A percentile compares a stretch with the other conserved stretches of the same genome.
Conservation (phyloP, 1,140 invertebrate genomes). For the Drosophila punjabiensis region DNA sequence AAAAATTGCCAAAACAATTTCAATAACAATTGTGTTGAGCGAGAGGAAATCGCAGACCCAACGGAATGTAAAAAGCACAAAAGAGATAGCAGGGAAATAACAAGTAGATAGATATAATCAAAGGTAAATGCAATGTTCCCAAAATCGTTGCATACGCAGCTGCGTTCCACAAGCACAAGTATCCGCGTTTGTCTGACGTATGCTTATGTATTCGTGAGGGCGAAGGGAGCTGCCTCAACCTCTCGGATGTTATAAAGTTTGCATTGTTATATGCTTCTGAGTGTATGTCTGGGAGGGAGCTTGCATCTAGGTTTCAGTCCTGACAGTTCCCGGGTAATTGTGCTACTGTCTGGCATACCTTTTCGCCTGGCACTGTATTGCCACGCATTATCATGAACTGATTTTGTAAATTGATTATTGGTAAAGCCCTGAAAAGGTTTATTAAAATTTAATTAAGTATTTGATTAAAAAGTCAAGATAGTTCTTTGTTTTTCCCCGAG, state of each 20-base stretch:
- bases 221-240: neutral
- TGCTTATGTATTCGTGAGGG: slow-evolving; percentile 19
- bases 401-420: neutral
- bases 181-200: slow-evolving; percentile 30
- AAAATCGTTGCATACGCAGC: slow-evolving; percentile 72
- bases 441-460: neutral
- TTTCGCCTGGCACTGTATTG: neutral
- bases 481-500: neutral
- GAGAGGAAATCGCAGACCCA: slow-evolving; percentile 50
- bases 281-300: slow-evolving; percentile 12
- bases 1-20: slow-evolving; percentile 75
- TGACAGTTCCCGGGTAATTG: slow-evolving; percentile 65
- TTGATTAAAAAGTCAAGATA: neutral
- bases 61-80: slow-evolving; percentile 8
- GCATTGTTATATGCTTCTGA: slow-evolving; percentile 79
- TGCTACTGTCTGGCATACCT: slow-evolving; percentile 30
- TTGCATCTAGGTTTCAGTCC: slow-evolving; percentile 44
- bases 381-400: neutral
- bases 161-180: slow-evolving; percentile 36
- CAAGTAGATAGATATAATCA: slow-evolving; percentile 66
- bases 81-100: slow-evolving; percentile 22
- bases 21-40: slow-evolving; percentile 79
- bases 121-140: slow-evolving; percentile 76
- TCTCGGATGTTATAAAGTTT: slow-evolving; percentile 72
- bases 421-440: neutral